phyloP scores from a whole-genome alignment of 1,140 invertebrate genomes.

The Planococcus citri region DNA sequence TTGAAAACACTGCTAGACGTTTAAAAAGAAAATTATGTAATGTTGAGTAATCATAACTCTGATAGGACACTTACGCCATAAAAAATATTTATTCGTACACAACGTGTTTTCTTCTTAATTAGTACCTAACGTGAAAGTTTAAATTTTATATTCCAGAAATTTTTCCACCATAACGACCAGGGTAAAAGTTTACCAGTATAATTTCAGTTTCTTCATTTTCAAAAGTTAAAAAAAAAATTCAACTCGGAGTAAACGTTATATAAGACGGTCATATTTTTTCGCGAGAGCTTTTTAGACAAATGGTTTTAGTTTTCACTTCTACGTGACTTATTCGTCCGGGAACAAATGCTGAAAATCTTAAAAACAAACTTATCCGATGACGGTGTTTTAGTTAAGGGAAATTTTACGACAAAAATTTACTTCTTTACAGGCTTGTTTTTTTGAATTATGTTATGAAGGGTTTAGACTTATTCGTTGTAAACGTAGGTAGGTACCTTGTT shows the following conservation, averaged over 20 bases:
- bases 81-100: background rate
- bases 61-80: background rate
- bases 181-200: background rate
- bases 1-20: background rate
- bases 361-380: constrained; percentile 3
- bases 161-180: background rate
- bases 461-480: background rate
- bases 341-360: background rate
- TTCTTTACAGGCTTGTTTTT: background rate
- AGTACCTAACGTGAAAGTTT: background rate
- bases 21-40: background rate
- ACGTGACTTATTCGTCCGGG: constrained; percentile 1
- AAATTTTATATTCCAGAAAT: background rate
- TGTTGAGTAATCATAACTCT: background rate
- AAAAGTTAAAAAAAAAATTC: background rate
- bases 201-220: background rate
- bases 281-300: background rate
- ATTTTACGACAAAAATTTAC: background rate
- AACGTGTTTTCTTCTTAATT: background rate
- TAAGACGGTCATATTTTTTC: background rate
- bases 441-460: background rate
- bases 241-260: background rate
- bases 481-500: too few species aligned
- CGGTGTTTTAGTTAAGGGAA: background rate
- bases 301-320: background rate